Base-by-base conservation (phyloP, 1,140 invertebrate genomes). In the Danaus plexippus region DNA sequence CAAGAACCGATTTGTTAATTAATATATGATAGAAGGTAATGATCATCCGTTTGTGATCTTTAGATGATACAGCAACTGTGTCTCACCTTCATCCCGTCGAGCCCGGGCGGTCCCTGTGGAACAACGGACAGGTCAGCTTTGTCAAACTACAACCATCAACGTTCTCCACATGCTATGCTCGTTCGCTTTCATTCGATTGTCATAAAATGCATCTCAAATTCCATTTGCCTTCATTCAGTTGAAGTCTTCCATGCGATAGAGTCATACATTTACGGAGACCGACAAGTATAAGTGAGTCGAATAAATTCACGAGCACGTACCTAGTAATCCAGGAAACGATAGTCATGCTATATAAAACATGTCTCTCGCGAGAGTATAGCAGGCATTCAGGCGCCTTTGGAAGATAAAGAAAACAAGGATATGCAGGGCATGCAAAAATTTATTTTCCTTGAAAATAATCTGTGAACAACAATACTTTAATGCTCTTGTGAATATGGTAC, bases 1-100 rank as follows among this genome's bases (percentile, higher is more conserved):
- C 1, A 3, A 15, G 15, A 15, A 15, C 15, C 15, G 15, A 15
- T 15, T 3, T 15, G 15, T 1, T 15, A 15, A 15, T 15, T 15
- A 15, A 15, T 15, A 15, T 15, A 15, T 15, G 15, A 15, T 15
- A 15, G 15, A 3, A 15, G 15, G 15, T 15, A 15, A 15, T 15
- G 15, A 15, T 15, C 15, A 15, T 1, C 15, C 3, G 15, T 15
- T 15, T 15, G 3, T 15, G 15, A 15, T 15, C 15, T 15, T 15
- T 3, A 15, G 15, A 15, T 15, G 15, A 15, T 15, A 15, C 3
- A 15, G 15, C 3, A 15, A 15, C 15, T 15, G 15, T 15, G 8
- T 82, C 89, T 90, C 77, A 90, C 90, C 89, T 91, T 91, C 88
- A 91, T 91, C 65, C 90, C 90, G 75, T 91, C 90, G 86, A 91